Conservation (phyloP, 2,797 vertebrate species). For the Argentina silus region DNA sequence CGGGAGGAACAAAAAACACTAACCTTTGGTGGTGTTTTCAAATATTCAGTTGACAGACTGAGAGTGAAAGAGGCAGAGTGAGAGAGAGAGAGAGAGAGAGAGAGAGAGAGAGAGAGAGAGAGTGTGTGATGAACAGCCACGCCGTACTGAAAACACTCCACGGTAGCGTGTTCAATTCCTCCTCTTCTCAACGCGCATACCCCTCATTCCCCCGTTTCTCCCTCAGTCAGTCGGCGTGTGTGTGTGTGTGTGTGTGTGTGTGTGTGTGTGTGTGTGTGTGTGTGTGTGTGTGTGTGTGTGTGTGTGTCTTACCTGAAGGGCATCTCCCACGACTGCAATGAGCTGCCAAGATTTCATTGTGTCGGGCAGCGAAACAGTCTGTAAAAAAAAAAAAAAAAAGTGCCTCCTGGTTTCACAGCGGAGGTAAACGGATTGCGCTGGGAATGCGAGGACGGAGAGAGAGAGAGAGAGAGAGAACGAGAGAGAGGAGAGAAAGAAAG, state of each 20-base stretch:
- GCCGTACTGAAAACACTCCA: constrained; percentile 58
- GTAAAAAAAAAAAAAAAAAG: constrained; percentile 48
- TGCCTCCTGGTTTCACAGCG: constrained; percentile 63
- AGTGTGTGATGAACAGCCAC: constrained; percentile 56
- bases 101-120: background rate
- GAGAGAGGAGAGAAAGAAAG: constrained; percentile 49
- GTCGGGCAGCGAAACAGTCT: constrained; percentile 58
- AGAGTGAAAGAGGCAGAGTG: too few species aligned
- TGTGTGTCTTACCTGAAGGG: constrained; percentile 81
- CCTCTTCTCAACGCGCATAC: constrained; percentile 50
- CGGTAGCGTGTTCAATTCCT: constrained; percentile 56
- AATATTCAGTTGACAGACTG: too few species aligned
- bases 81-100: too few species aligned
- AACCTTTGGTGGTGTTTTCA: too few species aligned
- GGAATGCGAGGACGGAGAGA: constrained; percentile 48
- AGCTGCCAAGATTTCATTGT: constrained; percentile 85
- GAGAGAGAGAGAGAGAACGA: background rate
- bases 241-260: background rate
- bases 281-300: background rate
- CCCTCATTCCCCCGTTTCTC: constrained; percentile 33
- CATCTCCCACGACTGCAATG: constrained; percentile 81
- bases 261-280: background rate
- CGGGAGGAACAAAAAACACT: too few species aligned
- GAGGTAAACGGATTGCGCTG: constrained; percentile 50
- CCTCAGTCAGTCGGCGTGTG: background rate